These are phyloP conservation scores for Empis stercorea DNA, from an alignment of 2,888 invertebrate genomes.

Conservation along the genomic window DNA sequence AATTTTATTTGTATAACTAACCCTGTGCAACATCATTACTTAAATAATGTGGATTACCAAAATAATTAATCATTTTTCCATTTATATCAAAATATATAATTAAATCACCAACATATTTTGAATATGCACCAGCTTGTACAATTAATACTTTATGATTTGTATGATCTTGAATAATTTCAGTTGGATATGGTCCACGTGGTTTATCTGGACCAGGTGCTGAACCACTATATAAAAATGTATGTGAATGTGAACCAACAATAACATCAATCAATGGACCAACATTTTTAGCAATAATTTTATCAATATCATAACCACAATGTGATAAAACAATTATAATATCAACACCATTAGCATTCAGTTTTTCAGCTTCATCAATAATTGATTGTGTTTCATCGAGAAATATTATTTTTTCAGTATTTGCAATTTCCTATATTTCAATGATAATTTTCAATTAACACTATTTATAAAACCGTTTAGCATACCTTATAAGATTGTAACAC, in stretches of 20 bases:
- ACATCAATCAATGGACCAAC: constrained; percentile 59
- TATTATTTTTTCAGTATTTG: constrained; percentile 49
- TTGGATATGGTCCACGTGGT: constrained; percentile 54
- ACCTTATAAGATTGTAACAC: constrained; percentile 27
- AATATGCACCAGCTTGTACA: constrained; percentile 59
- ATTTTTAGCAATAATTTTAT: constrained; percentile 49
- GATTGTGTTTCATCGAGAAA: constrained; percentile 57
- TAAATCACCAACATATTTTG: constrained; percentile 66
- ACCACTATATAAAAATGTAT: constrained; percentile 60
- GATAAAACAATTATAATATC: constrained; percentile 74
- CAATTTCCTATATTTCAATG: constrained; percentile 50
- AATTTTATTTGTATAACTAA: constrained; percentile 26
- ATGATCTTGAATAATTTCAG: constrained; percentile 43
- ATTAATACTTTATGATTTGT: constrained; percentile 38
- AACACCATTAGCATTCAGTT: constrained; percentile 46
- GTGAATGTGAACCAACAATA: constrained; percentile 76
- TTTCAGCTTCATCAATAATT: constrained; percentile 52
- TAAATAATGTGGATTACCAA: constrained; percentile 61
- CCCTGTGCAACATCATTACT: constrained; percentile 50
- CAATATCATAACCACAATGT: constrained; percentile 62
- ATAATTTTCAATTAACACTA: too few species aligned
- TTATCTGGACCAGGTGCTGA: constrained; percentile 44
- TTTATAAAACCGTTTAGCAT: too few species aligned
- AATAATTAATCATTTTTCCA: constrained; percentile 51
- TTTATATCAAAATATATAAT: constrained; percentile 53